phyloP scores from a whole-genome alignment of 1,140 invertebrate species.

The Pantala flavescens region DNA sequence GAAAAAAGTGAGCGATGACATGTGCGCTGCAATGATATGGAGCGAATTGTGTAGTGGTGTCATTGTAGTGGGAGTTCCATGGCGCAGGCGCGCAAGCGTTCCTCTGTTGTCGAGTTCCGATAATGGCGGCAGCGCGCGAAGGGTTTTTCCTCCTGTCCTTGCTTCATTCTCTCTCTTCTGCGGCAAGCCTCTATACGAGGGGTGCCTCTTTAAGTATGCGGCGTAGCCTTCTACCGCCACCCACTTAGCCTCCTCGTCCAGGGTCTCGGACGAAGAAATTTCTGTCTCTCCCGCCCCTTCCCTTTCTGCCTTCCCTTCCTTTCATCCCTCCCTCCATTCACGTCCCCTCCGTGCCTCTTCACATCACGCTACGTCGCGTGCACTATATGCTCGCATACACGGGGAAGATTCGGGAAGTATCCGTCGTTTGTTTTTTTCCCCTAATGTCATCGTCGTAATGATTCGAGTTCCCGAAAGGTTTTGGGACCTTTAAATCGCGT shows the following conservation, averaged over 20 bases:
- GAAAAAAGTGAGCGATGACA: too few relatives aligned
- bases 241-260: conserved; percentile 13
- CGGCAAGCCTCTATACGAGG: conserved; percentile 8
- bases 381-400: not conserved
- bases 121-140: conserved; percentile 22
- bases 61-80: not conserved
- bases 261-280: conserved; percentile 7
- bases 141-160: conserved; percentile 27
- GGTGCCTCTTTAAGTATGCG: not conserved
- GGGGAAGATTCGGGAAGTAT: not conserved
- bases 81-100: not conserved
- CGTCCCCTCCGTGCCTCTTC: not conserved
- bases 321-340: not conserved
- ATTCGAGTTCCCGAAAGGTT: too few relatives aligned
- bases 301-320: not conserved
- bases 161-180: conserved; percentile 17
- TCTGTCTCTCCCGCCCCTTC: not conserved
- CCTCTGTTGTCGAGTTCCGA: conserved; percentile 14
- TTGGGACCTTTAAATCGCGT: too few relatives aligned
- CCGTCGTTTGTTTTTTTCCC: too few relatives aligned
- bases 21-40: too few relatives aligned
- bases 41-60: too few relatives aligned
- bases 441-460: too few relatives aligned
- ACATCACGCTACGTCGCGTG: not conserved
- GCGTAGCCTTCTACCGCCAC: conserved; percentile 7